phyloP scores from a whole-genome alignment of 2,888 invertebrate species.

The Synanthedon formicaeformis region DNA sequence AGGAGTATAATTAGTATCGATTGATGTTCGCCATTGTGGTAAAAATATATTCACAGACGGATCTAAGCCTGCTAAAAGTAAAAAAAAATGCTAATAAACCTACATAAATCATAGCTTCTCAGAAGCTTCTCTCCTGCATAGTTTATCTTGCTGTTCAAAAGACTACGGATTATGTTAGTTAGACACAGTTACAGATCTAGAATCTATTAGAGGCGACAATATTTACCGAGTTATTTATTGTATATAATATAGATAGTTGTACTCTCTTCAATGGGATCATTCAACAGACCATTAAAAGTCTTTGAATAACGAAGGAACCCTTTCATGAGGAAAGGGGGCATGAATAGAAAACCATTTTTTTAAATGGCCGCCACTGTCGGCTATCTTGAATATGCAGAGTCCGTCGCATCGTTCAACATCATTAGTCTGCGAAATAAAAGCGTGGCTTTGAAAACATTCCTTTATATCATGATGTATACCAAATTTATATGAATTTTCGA shows the following conservation, averaged over 20 bases:
- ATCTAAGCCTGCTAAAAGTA: too few species aligned
- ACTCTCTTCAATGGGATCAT: slow-evolving; percentile 23
- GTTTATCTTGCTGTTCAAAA: too few species aligned
- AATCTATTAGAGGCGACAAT: too few species aligned
- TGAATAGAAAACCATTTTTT: slow-evolving; percentile 59
- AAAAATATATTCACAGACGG: too few species aligned
- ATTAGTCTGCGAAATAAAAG: slow-evolving; percentile 50
- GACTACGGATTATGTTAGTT: too few species aligned
- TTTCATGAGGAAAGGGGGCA: slow-evolving; percentile 39
- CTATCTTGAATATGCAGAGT: slow-evolving; percentile 50
- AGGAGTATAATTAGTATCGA: too few species aligned
- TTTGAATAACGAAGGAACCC: slow-evolving; percentile 59
- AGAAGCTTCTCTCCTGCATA: too few species aligned
- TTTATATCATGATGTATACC: slow-evolving; percentile 10
- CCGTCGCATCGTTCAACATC: slow-evolving; percentile 59
- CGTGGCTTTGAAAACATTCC: slow-evolving; percentile 29
- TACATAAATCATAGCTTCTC: too few species aligned
- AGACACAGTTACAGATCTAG: too few species aligned
- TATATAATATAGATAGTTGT: slow-evolving; percentile 4
- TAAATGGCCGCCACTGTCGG: slow-evolving; percentile 40
- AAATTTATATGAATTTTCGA: neutral
- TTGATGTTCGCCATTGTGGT: too few species aligned
- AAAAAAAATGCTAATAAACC: too few species aligned
- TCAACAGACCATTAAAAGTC: slow-evolving; percentile 40
- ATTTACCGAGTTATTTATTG: too few species aligned